Conservation (phyloP, 2,888 invertebrate genomes). For the Polydrusus pterygomalis region DNA sequence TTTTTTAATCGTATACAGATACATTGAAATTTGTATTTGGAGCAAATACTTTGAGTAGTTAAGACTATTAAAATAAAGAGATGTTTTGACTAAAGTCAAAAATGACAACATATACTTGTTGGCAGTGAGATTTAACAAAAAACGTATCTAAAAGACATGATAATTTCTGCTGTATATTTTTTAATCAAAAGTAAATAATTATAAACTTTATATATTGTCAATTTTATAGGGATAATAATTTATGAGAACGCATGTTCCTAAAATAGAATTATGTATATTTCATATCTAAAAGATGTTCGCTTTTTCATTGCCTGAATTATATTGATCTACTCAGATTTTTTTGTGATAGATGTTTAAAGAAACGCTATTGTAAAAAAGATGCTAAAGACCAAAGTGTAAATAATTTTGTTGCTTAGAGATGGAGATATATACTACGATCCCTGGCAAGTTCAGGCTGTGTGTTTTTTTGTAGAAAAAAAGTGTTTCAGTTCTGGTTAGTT, state of each 20-base stretch:
- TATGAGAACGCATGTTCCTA: not conserved
- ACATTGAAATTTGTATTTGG: too few relatives aligned
- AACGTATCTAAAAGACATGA: too few relatives aligned
- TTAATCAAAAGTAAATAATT: too few relatives aligned
- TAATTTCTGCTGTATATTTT: too few relatives aligned
- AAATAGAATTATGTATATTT: not conserved
- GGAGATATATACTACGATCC: slow-evolving; percentile 20
- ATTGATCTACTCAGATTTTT: slow-evolving; percentile 46
- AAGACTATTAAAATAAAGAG: too few relatives aligned
- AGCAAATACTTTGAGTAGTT: too few relatives aligned
- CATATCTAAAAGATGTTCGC: slow-evolving; percentile 1
- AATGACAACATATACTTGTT: too few relatives aligned
- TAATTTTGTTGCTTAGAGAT: slow-evolving; percentile 48
- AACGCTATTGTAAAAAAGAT: slow-evolving; percentile 34
- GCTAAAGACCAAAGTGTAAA: slow-evolving; percentile 46
- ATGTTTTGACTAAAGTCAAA: too few relatives aligned
- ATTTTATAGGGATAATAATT: not conserved
- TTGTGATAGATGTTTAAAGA: slow-evolving; percentile 39
- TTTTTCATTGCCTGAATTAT: slow-evolving; percentile 35
- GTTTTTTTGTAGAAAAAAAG: slow-evolving; percentile 34
- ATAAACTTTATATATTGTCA: not conserved
- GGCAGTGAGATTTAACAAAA: too few relatives aligned
- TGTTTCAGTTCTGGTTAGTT: slow-evolving; percentile 21
- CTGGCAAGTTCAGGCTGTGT: slow-evolving; percentile 45
- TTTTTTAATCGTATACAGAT: too few relatives aligned